Evolutionary conservation across 2,113 vertebrate genomes (phyloP).

Genomic region (Cynoglossus semilaevis): DNA sequence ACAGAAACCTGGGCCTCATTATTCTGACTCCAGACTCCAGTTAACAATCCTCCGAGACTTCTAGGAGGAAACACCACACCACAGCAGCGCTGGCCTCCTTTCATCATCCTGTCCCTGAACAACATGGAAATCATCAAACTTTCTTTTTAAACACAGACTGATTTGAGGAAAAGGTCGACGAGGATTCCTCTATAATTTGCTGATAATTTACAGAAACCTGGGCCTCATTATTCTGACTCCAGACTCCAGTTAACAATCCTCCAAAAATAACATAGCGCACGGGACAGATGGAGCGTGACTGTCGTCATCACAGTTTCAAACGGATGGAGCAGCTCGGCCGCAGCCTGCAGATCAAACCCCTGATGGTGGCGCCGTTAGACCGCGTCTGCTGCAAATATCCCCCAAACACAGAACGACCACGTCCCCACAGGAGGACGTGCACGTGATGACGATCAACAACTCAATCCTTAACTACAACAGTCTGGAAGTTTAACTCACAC

Average conservation of each 20-base stretch:
- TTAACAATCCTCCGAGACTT: slow-evolving; percentile 20
- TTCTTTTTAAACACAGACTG: slow-evolving; percentile 8
- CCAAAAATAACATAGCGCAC: slow-evolving; percentile 18
- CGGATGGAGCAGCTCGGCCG: slow-evolving; percentile 19
- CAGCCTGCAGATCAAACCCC: slow-evolving; percentile 10
- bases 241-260: slow-evolving; percentile 1
- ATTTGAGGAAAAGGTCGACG: slow-evolving; percentile 13
- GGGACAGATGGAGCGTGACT: slow-evolving; percentile 36
- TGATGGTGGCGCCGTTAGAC: slow-evolving; percentile 11
- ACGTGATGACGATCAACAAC: too few relatives aligned
- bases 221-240: slow-evolving; percentile 20
- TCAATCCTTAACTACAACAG: too few relatives aligned
- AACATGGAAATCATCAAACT: background rate
- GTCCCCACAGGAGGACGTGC: too few relatives aligned
- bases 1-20: slow-evolving; percentile 35
- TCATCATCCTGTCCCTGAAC: slow-evolving; percentile 2
- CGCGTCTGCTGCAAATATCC: slow-evolving; percentile 11
- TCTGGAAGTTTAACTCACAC: too few relatives aligned
- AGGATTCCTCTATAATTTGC: slow-evolving; percentile 12
- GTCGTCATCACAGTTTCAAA: slow-evolving; percentile 41
- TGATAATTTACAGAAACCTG: slow-evolving; percentile 24
- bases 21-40: slow-evolving; percentile 4
- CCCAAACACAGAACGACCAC: slow-evolving; percentile 9
- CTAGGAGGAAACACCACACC: slow-evolving; percentile 16
- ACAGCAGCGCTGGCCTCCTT: background rate